Percentiles rank a stretch among this genome's conserved stretches.
Conservation (phyloP, 2,888 invertebrate genomes). For the Cantharis lateralis region DNA sequence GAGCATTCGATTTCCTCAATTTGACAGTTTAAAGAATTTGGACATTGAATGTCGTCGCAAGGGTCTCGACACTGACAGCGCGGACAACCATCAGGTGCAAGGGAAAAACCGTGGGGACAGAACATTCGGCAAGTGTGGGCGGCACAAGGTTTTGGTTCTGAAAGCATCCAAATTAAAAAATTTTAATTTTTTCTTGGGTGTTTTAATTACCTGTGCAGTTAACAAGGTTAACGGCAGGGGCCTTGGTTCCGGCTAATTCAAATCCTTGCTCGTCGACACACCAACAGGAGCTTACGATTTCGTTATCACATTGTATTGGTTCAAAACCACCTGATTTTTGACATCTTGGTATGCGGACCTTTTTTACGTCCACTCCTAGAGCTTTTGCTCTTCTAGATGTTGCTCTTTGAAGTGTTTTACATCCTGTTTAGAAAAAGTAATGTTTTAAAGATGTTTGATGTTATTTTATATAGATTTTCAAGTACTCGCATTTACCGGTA, state of each 20-base stretch:
- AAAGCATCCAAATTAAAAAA: not conserved
- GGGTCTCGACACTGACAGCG: conserved; percentile 83
- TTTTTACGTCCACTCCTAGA: conserved; percentile 57
- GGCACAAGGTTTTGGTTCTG: conserved; percentile 70
- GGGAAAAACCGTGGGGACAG: conserved; percentile 81
- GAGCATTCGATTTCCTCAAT: conserved; percentile 78
- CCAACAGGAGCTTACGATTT: conserved; percentile 77
- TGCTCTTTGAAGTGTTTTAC: conserved; percentile 68
- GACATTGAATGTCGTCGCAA: conserved; percentile 75
- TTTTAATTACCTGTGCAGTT: conserved; percentile 65
- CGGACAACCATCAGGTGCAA: conserved; percentile 72
- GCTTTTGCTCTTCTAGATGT: conserved; percentile 67
- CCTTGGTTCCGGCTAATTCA: conserved; percentile 77
- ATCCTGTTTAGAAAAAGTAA: conserved; percentile 54
- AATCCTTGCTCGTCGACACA: conserved; percentile 81
- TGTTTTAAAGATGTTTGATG: not conserved
- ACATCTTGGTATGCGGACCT: conserved; percentile 72
- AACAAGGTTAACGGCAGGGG: conserved; percentile 66
- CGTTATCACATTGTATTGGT: conserved; percentile 76
- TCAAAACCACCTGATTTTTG: conserved; percentile 75
- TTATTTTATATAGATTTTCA: not conserved
- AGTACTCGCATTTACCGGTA: conserved; percentile 58
- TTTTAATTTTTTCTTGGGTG: too few species aligned
- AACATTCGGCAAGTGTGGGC: conserved; percentile 86
- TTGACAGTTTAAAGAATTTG: conserved; percentile 76